Percentiles rank a stretch among this genome's conserved stretches.
These are phyloP conservation scores for Torymus texanus DNA, from an alignment of 2,888 invertebrate species.

Conservation along the genomic window DNA sequence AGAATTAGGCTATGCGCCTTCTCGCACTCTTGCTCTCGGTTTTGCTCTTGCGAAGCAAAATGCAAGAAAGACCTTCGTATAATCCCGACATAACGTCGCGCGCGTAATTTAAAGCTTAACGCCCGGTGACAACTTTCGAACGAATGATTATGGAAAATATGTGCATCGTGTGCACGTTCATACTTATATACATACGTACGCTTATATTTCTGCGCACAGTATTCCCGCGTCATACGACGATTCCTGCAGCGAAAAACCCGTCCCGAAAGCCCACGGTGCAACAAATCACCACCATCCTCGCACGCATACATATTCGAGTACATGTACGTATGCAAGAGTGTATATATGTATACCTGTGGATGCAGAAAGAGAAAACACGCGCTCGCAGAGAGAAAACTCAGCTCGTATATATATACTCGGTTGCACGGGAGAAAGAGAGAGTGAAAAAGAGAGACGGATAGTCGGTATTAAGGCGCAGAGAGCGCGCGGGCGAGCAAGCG, in stretches of 20 bases:
- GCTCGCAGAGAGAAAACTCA: not conserved
- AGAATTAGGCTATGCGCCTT: too few relatives aligned
- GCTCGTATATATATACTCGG: not conserved
- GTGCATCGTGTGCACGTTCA: too few relatives aligned
- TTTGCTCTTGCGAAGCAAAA: too few relatives aligned
- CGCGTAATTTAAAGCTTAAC: too few relatives aligned
- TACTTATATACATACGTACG: too few relatives aligned
- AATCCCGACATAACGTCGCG: too few relatives aligned
- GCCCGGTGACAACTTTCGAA: too few relatives aligned
- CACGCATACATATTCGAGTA: not conserved
- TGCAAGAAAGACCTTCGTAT: too few relatives aligned
- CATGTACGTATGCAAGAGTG: not conserved
- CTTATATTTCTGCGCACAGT: not conserved
- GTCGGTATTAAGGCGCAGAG: too few relatives aligned
- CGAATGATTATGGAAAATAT: too few relatives aligned
- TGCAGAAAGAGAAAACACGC: constrained; percentile 48
- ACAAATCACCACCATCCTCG: constrained; percentile 20
- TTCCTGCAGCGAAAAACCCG: constrained; percentile 41
- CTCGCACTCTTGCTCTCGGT: too few relatives aligned
- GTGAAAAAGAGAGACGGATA: constrained; percentile 47
- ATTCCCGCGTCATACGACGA: not conserved
- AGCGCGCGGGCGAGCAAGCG: constrained; percentile 25
- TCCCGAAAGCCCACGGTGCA: constrained; percentile 39
- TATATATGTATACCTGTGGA: not conserved
- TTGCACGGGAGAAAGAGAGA: constrained; percentile 40